These are phyloP conservation scores for Aspidoscelis tigris DNA, from an alignment of 2,113 vertebrate species.

Conservation along the genomic window DNA sequence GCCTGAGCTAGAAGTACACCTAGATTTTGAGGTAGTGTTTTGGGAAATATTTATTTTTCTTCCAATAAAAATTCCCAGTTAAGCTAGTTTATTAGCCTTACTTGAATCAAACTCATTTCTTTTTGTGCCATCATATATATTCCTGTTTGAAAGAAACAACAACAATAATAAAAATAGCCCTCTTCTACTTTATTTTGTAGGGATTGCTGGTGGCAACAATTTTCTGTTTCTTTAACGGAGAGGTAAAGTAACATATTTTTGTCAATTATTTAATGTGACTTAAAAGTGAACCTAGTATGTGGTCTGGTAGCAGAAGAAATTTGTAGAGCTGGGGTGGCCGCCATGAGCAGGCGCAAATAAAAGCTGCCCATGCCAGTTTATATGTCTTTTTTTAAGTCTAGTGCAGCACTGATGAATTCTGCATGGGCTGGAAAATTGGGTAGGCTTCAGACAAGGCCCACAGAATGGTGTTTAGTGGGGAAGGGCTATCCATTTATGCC, in stretches of 20 bases:
- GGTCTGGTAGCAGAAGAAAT: too few relatives aligned
- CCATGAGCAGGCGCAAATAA: too few relatives aligned
- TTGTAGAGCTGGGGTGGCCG: too few relatives aligned
- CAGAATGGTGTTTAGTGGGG: too few relatives aligned
- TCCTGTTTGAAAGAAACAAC: background rate
- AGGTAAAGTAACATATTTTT: slow-evolving; percentile 80
- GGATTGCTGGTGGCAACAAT: slow-evolving; percentile 96
- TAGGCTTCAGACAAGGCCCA: too few relatives aligned
- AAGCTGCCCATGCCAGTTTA: too few relatives aligned
- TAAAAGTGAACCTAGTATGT: background rate
- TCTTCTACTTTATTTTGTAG: slow-evolving; percentile 76
- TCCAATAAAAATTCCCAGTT: background rate
- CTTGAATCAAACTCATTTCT: slow-evolving; percentile 16
- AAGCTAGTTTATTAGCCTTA: background rate
- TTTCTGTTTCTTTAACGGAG: slow-evolving; percentile 99
- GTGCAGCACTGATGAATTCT: too few relatives aligned
- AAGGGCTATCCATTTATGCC: too few relatives aligned
- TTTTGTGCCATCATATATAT: background rate
- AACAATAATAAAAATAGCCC: background rate
- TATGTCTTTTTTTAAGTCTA: too few relatives aligned
- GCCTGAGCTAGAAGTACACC: too few relatives aligned
- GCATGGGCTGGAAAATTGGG: too few relatives aligned
- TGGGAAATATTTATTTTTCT: background rate
- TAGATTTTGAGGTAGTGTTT: background rate
- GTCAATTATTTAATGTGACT: background rate